Conservation (phyloP, 1,140 invertebrate species). For the Leptinotarsa undecemlineata region DNA sequence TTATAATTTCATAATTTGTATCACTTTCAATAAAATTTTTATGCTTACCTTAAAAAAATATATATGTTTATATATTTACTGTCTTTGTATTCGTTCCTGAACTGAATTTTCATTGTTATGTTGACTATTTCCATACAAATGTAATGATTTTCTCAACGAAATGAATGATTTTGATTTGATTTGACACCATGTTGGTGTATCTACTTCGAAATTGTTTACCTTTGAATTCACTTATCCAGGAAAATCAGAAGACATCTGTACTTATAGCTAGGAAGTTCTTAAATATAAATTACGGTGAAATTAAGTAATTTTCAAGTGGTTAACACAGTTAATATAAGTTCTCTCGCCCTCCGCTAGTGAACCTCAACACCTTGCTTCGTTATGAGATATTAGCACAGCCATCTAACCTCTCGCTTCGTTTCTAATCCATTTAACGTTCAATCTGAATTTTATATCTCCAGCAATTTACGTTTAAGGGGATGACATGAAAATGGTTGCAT, state of each 20-base stretch:
- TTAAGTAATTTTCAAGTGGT: constrained; percentile 23
- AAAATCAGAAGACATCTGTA: neutral
- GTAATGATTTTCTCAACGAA: too few relatives aligned
- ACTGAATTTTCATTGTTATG: too few relatives aligned
- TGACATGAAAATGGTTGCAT: neutral
- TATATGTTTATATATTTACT: too few relatives aligned
- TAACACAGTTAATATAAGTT: constrained; percentile 18
- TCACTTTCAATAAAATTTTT: too few relatives aligned
- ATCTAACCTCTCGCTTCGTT: constrained; percentile 14
- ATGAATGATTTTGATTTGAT: too few relatives aligned
- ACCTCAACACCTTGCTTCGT: constrained; percentile 9
- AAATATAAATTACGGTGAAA: constrained; percentile 18
- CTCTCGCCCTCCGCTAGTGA: constrained; percentile 13
- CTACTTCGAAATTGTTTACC: too few relatives aligned
- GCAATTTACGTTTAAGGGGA: neutral
- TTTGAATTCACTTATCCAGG: too few relatives aligned
- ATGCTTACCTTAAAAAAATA: too few relatives aligned
- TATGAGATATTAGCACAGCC: constrained; percentile 20
- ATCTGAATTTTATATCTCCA: constrained; percentile 22
- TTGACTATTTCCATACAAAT: too few relatives aligned
- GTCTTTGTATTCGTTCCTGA: too few relatives aligned
- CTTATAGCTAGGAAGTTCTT: neutral
- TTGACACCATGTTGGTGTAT: too few relatives aligned
- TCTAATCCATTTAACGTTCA: constrained; percentile 23
- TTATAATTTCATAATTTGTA: too few relatives aligned